Base-by-base conservation (phyloP, 1,140 invertebrate genomes). In the Hycleus cichorii region DNA sequence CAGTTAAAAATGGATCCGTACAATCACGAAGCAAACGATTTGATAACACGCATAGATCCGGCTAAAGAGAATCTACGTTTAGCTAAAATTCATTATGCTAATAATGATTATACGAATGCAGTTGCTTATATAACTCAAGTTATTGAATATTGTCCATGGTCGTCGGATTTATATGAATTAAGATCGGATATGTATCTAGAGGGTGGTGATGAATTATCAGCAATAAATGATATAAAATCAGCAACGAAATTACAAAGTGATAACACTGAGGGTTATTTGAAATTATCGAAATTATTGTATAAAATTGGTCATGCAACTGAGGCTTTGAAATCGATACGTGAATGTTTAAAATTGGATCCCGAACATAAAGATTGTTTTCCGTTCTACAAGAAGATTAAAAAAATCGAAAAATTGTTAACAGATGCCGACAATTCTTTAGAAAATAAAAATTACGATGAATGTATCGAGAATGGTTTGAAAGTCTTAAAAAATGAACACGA, bases 331-430 rank as follows among this genome's bases (percentile, higher is more conserved):
- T 91, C 97, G 78, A 89, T 98, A 63, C 83, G 97, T 24, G 95
- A 99, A 76, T 99, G 97, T 75, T 81, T 99, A 7, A 97, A 97
- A 77, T 78, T 98, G 25, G 97, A 99, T 78, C 95, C 95, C 0
- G 97, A 99, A 68, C 94, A 99, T 75, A 95, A 96, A 75, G 78
- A 89, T 57, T 99, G 97, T 77, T 95, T 86, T 75, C 83, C 88
- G n/a, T 87, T 96, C 69, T 99, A 99, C 75, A 99, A 98, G 73
- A 95, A 93, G 73, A 78, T 98, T 2, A 97, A 97, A 71, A 97
- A 98, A 73, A 80, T 99, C n/a, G 90, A 89, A 50, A 97, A 96
- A 73, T 77, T 88, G 52, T 68, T 97, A 39, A 77, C 81, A 27
- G 80, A 86, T n/a, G 85, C 90, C 3, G 85, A 91, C 64, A 80